Base-by-base conservation (phyloP, 1,140 invertebrate genomes). In the Nomia melanderi region DNA sequence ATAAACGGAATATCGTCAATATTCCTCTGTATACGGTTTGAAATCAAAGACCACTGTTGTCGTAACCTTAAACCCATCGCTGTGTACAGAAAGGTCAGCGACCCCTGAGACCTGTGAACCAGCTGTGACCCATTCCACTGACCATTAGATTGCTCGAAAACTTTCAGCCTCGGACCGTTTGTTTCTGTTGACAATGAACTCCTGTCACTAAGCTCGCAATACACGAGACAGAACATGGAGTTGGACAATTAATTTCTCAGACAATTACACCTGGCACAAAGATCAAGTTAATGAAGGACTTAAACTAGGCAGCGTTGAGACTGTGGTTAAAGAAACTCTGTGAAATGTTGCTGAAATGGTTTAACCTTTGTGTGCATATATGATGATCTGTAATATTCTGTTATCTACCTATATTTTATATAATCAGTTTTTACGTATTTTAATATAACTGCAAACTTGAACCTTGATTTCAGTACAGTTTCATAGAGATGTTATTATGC, bases 51-150 rank as follows among this genome's bases (percentile, higher is more conserved):
- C 25, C 11, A 47, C 33, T 81, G 53, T 77, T 77, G 63, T 29
- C 4, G n/a, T 56, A 77, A 77, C 27, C 53, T 57, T 64, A 72
- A 77, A 77, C 66, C 41, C 81, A 81, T 62, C 11, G 50, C n/a
- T 50, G 25, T 31, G 79, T 9, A 60, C 14, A 12, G 27, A 59
- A 6, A 27, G 41, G n/a, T 33, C 39, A 27, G 6, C 29, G 33
- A 62, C 23, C n/a, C 14, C 33, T 12, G 39, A 66, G 31, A 77
- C 17, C 27, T 27, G 50, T 27, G 53, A 53, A 72, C 62, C 73
- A 60, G 53, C 29, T 29, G 41, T 53, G 41, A 23, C 33, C 20
- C 36, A 25, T 56, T 77, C 9, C 25, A 50, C 20, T 20, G 17
- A 39, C 12, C 44, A 47, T 56, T 36, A 23, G 57, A 20, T 36